A percentile compares a stretch with the other conserved stretches of the same genome.
Evolutionary conservation across 2,113 vertebrate genomes (phyloP).

Genomic region (Silurus asotus): DNA sequence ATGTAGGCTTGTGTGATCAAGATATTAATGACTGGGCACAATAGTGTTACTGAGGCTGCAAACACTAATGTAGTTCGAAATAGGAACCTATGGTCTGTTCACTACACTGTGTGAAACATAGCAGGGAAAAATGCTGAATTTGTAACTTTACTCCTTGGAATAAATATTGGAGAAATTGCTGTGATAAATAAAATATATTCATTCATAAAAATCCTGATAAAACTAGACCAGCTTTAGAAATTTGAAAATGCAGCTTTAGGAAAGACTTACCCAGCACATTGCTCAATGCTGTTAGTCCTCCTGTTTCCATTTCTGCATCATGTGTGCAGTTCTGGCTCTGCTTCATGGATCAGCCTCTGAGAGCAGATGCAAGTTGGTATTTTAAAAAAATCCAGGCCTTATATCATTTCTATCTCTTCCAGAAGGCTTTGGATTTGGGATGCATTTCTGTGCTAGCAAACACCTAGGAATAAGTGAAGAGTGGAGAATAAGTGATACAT

Average conservation of each 20-base stretch:
- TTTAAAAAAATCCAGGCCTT: constrained; percentile 1
- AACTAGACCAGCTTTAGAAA: background rate
- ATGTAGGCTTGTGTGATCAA: background rate
- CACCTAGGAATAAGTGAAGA: background rate
- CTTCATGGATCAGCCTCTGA: background rate
- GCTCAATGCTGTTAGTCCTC: background rate
- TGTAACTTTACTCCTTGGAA: background rate
- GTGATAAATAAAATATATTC: background rate
- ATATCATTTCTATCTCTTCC: background rate
- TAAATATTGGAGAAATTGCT: background rate
- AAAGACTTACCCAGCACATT: background rate
- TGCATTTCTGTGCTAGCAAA: background rate
- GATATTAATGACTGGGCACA: background rate
- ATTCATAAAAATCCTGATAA: background rate
- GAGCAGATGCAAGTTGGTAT: constrained; percentile 9
- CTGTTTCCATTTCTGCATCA: constrained; percentile 2
- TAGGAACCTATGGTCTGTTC: background rate
- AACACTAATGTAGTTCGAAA: background rate
- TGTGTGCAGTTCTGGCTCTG: background rate
- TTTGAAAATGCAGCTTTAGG: background rate
- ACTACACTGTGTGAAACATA: background rate
- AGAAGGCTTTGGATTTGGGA: constrained; percentile 14
- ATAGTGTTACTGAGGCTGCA: background rate
- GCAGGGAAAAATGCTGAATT: background rate
- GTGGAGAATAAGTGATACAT: background rate